Percentiles rank a stretch among this genome's conserved stretches.
phyloP scores from a whole-genome alignment of 2,888 invertebrate species.

The Fabriciana adippe region DNA sequence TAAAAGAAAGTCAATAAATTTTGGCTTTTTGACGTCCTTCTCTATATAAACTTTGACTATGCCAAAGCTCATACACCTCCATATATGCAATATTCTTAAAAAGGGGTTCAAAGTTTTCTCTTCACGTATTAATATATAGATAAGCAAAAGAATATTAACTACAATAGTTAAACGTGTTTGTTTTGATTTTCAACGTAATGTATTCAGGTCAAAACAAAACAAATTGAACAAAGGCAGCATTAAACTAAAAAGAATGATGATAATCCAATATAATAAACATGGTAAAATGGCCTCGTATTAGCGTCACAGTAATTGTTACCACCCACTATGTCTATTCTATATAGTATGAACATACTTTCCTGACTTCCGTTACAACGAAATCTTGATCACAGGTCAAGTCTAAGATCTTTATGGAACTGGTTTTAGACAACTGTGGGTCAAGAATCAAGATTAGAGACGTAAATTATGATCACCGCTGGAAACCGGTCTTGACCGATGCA shows the following conservation, averaged over 20 bases:
- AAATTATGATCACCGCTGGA: slow-evolving; percentile 58
- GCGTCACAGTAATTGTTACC: slow-evolving; percentile 35
- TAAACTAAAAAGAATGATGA: slow-evolving; percentile 8
- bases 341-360: slow-evolving; percentile 24
- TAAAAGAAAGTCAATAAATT: too few species aligned
- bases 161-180: not conserved
- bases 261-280: slow-evolving; percentile 14
- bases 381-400: slow-evolving; percentile 54
- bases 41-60: too few species aligned
- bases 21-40: too few species aligned
- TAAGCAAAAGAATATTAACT: slow-evolving; percentile 8
- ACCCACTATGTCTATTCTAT: slow-evolving; percentile 46
- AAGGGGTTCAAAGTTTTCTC: too few species aligned
- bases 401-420: slow-evolving; percentile 56
- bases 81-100: too few species aligned
- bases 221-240: slow-evolving; percentile 16
- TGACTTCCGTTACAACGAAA: slow-evolving; percentile 55
- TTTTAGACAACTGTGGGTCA: slow-evolving; percentile 73
- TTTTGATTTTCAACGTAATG: not conserved
- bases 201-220: slow-evolving; percentile 11
- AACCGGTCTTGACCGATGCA: slow-evolving; percentile 73
- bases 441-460: slow-evolving; percentile 73
- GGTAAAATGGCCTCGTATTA: slow-evolving; percentile 8
- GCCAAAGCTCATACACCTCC: too few species aligned
- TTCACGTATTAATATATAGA: too few species aligned